Base-by-base conservation (phyloP, 2,113 vertebrate genomes). In the Spea multiplicata region DNA sequence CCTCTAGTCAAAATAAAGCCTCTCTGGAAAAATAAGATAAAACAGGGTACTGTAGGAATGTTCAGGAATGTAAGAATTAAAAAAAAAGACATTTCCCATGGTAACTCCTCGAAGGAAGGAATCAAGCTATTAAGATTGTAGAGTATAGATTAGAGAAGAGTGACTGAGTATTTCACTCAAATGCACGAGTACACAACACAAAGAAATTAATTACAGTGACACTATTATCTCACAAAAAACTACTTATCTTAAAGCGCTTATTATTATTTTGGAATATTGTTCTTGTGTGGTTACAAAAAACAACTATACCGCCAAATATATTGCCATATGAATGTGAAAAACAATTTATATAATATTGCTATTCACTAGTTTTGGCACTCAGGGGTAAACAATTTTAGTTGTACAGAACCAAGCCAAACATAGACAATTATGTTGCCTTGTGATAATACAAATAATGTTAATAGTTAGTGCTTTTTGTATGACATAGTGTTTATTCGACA, bases 1-100 rank as follows among this genome's bases (percentile, higher is more conserved):
- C 14, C 74, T 59, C 16, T 44, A 76, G 53, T 62, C 59, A 66
- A 64, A 68, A 69, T 68, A 76, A 59, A 76, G 67, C 74, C 52
- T 45, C 67, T 76, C 44, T 76, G 44, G 44, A 48, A 76, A 75
- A 68, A 76, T 57, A 68, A 76, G 62, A 75, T 75, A 75, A 75
- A 75, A 52, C 59, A 52, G 74, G 53, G 55, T 76, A 66, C 30
- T 76, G 50, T 47, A 57, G 12, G 44, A 44, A 53, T 76, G 46
- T 76, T 44, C 74, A 57, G 65, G 47, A 52, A 13, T 68, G 52
- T 59, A 48, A 44, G 62, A 76, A 48, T 48, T 16, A 64, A 69
- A 10, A 30, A 73, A 55, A 76, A 76, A 76, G 13, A 61, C n/a
- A 45, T 69, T 76, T 68, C 74, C 52, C 65, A 66, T 57, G 62